phyloP scores from a whole-genome alignment of 1,140 invertebrate genomes.

The Neelides sp. region DNA sequence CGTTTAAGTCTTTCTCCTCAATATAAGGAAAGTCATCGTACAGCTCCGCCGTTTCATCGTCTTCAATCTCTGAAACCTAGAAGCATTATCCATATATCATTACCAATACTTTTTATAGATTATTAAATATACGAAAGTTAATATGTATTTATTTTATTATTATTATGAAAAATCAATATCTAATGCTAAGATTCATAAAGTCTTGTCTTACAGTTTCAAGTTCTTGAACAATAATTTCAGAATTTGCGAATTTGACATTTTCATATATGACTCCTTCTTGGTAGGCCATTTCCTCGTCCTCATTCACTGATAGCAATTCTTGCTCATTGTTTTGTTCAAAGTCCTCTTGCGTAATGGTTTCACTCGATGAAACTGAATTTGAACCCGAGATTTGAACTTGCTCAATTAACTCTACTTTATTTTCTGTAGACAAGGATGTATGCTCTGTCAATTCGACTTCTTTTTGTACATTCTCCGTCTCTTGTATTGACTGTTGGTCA shows the following conservation, averaged over 20 bases:
- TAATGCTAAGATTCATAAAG: neutral
- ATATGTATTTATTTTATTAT: neutral
- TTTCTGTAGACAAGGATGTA: too few species aligned
- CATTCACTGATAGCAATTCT: too few species aligned
- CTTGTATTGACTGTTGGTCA: too few species aligned
- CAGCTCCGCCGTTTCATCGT: slow-evolving; percentile 20
- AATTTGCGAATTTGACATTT: slow-evolving; percentile 22
- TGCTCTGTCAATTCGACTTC: too few species aligned
- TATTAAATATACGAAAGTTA: too few species aligned
- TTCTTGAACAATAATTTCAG: slow-evolving; percentile 17
- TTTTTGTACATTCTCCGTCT: too few species aligned
- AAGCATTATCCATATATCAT: slow-evolving; percentile 4
- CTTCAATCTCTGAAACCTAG: slow-evolving; percentile 20
- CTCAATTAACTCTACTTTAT: too few species aligned
- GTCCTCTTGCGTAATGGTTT: too few species aligned
- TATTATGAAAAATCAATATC: neutral
- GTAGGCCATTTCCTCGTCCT: neutral
- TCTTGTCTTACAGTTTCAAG: slow-evolving; percentile 14
- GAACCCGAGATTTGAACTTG: too few species aligned
- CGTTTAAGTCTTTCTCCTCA: neutral
- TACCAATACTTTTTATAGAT: neutral
- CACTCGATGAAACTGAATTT: too few species aligned
- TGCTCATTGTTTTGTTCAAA: too few species aligned
- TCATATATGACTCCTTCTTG: slow-evolving; percentile 8
- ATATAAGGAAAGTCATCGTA: slow-evolving; percentile 22